Base-by-base conservation (phyloP, 1,140 invertebrate species). In the Mactra quadrangularis region DNA sequence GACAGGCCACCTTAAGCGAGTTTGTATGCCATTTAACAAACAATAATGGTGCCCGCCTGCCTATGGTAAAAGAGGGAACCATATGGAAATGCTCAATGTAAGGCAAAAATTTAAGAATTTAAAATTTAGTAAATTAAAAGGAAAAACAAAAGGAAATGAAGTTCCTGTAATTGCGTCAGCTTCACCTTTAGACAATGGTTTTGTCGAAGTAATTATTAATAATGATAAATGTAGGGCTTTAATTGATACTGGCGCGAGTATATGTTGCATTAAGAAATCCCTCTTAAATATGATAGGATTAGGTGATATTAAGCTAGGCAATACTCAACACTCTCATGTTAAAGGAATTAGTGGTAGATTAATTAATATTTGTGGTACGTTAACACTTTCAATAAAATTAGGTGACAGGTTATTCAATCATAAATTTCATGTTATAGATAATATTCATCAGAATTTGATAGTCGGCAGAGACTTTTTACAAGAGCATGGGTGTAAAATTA, bases 211-310 rank as follows among this genome's bases (percentile, higher is more conserved):
- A 17, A 1, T 41, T 4, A 45, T 60, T 4, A 25, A 60, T 17
- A 60, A 60, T 22, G 1, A 35, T 17, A 41, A 59, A 7, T 4
- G 57, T 59, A 62, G 35, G 27, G 27, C 74, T 47, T 29, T 62
- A n/a, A 41, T 77, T 22, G 74, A 77, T 64, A 22, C 53, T 47
- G n/a, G 72, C 2, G 3, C 22, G 47, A 52, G 45, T 77, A 45
- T 77, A 9, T 77, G 74, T 27, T 77, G 74, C 59, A 62, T 62
- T 64, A 38, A 31, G 1, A 64, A 64, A 60, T 77, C 74, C 74
- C 59, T 77, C 74, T 77, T 77, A 22, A 11, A 64, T 22, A 17
- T n/a, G n/a, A n/a, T n/a, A n/a, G 25, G 38, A 13, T 41, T 68
- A 27, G 7, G 27, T 4, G 7, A n/a, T 22, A 71, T 7, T 13